These are phyloP conservation scores for Cryptoleucopteryx plumbea DNA, from an alignment of 2,113 vertebrate species.

Conservation along the genomic window DNA sequence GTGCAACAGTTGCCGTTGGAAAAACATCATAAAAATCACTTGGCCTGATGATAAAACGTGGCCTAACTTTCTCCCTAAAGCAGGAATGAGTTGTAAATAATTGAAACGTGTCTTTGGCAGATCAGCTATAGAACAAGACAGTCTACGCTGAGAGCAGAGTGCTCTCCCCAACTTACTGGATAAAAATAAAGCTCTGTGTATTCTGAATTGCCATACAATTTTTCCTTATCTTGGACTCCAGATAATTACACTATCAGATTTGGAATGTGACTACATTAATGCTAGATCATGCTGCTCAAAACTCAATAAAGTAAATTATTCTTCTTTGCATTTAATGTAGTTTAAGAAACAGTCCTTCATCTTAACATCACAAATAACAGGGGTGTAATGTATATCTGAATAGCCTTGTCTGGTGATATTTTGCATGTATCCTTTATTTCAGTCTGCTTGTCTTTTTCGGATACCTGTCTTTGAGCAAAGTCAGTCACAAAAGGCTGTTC, in stretches of 20 bases:
- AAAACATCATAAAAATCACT: neutral
- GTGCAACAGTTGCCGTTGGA: neutral
- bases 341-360: neutral
- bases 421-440: neutral
- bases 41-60: neutral
- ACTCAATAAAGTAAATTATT: slow-evolving; percentile 89
- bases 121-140: neutral
- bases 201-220: neutral
- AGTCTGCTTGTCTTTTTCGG: neutral
- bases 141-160: neutral
- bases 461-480: neutral
- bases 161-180: neutral
- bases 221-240: slow-evolving; percentile 79
- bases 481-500: neutral
- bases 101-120: neutral
- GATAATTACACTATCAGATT: slow-evolving; percentile 97
- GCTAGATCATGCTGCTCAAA: slow-evolving; percentile 96
- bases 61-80: neutral
- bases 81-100: neutral
- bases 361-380: neutral
- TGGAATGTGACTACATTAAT: slow-evolving; percentile 99
- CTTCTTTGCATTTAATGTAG: neutral
- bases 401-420: neutral
- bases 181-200: neutral
- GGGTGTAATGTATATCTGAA: neutral